A percentile compares a stretch with the other conserved stretches of the same genome.
Conservation (phyloP, 2,888 invertebrate species). For the Hololepta plana region DNA sequence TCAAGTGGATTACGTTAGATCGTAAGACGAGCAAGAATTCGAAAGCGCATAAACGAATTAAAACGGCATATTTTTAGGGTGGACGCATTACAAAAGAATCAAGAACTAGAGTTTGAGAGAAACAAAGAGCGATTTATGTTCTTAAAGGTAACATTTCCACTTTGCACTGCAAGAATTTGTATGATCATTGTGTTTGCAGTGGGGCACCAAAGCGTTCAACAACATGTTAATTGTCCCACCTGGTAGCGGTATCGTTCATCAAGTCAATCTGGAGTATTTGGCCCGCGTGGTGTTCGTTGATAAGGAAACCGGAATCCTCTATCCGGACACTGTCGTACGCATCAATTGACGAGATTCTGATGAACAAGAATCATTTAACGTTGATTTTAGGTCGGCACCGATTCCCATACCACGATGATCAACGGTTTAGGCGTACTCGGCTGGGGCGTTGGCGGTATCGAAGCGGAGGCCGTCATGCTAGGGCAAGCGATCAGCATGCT, state of each 20-base stretch:
- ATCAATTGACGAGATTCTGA: constrained; percentile 16
- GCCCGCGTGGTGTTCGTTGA: constrained; percentile 75
- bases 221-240: constrained; percentile 97
- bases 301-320: constrained; percentile 33
- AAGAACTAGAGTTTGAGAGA: constrained; percentile 85
- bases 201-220: constrained; percentile 90
- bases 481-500: constrained; percentile 96
- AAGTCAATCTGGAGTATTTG: constrained; percentile 92
- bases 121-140: constrained; percentile 93
- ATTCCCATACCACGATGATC: constrained; percentile 98
- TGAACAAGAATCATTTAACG: not conserved
- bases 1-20: constrained; percentile 82
- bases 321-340: constrained; percentile 56
- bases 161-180: no score
- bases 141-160: constrained; percentile 75
- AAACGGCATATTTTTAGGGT: constrained; percentile 36
- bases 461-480: constrained; percentile 98
- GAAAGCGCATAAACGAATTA: not conserved
- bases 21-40: constrained; percentile 28
- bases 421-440: constrained; percentile 92
- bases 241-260: constrained; percentile 95
- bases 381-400: constrained; percentile 62
- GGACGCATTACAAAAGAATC: constrained; percentile 80
- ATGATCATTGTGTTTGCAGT: constrained; percentile 53
- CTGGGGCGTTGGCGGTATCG: constrained; percentile 93